These are phyloP conservation scores for Semibalanus balanoides DNA, from an alignment of 1,140 invertebrate species.

Conservation along the genomic window DNA sequence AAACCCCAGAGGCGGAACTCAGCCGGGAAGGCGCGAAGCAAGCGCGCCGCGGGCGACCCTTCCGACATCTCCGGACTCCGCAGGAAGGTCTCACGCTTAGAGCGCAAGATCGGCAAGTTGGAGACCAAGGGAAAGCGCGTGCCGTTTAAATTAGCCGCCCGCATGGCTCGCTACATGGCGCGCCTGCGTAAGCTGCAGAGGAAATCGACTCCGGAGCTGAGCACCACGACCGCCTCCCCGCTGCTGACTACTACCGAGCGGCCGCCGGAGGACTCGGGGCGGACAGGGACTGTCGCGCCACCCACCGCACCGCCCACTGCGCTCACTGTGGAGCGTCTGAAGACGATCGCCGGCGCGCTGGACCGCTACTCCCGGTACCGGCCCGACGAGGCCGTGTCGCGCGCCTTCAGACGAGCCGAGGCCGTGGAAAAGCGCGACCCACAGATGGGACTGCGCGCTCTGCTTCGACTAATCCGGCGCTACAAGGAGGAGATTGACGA, in stretches of 20 bases:
- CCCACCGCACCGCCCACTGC: neutral
- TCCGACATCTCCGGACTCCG: neutral
- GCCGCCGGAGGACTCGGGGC: neutral
- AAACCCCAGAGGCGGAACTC: neutral
- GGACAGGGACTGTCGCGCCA: no score
- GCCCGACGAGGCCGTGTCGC: neutral
- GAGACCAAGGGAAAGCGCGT: neutral
- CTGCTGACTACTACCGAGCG: neutral
- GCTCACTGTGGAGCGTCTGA: neutral
- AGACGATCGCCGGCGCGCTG: neutral
- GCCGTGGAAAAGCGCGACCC: neutral
- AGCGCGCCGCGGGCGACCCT: neutral
- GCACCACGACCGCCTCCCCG: neutral
- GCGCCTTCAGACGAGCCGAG: slow-evolving; percentile 9
- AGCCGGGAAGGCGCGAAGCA: neutral
- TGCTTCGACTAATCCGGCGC: neutral
- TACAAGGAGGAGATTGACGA: neutral
- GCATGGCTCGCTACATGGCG: neutral
- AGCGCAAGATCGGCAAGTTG: neutral
- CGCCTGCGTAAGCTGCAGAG: neutral
- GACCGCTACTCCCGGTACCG: neutral
- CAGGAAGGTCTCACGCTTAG: neutral
- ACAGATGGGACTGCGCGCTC: no score
- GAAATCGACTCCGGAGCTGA: neutral
- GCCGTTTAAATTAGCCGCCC: neutral